Evolutionary conservation across 2,113 vertebrate species (phyloP), one percentile per base, ranked within the genome.

Genomic region (Toxotes jaculatrix): DNA sequence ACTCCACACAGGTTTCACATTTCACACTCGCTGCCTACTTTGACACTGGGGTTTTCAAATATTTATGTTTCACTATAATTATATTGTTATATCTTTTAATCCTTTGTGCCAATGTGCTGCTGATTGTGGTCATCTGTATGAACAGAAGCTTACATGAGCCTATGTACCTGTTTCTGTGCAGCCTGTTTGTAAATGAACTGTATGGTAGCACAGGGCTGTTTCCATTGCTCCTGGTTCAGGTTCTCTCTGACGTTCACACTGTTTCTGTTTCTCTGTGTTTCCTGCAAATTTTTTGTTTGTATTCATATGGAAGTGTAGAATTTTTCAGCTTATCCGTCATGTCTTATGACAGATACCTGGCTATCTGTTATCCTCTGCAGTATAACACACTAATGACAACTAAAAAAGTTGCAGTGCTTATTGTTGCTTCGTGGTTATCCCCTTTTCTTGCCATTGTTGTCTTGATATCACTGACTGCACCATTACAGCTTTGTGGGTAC

Each of bases 331-430:
- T 94, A 56, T 78, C 89, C 31, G 63, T 89, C 9, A 93, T 95
- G 91, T 92, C 93, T 1, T 95, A 94, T 32, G 94, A 95, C 70
- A 62, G 94, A 2, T 94, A 92, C 69, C 82, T 49, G 27, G 27
- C 27, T 27, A 27, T 27, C 27, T 27, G 27, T 27, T 1, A 27
- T 27, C 27, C 27, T 27, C 69, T 94, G 59, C 89, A 89, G 42
- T 95, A 95, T 60, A 78, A 89, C 57, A 82, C 38, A 77, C 23
- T 76, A 69, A 89, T 95, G 62, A 94, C 89, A 0, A 72, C 74
- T 32, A 23, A 34, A 0, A 45, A 2, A 4, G 17, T 23, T 3
- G 64, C 21, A 0, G 0, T 19, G 1, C 19, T 75, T 5, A 40
- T 88, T 6, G 42, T n/a, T 2, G 0, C 89, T 2, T 42, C 66